Percentiles rank a stretch among this genome's conserved stretches.
Conservation (phyloP, 1,140 invertebrate genomes). For the Bombyx mandarina region DNA sequence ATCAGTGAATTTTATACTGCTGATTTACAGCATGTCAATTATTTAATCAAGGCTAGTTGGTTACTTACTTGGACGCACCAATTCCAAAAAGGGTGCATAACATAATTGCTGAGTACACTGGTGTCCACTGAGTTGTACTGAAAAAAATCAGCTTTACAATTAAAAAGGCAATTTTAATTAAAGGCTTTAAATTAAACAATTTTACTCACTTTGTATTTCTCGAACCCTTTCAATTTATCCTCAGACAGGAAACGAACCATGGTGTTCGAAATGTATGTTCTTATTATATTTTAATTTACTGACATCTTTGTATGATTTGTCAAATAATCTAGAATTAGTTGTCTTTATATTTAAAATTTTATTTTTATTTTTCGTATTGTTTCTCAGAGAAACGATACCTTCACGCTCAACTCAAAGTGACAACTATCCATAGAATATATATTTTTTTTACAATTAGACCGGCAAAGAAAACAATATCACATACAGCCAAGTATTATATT, state of each 20-base stretch:
- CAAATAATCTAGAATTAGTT: no score
- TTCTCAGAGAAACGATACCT: no score
- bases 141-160: slow-evolving; percentile 53
- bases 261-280: neutral
- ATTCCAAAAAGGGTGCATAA: slow-evolving; percentile 99
- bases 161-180: slow-evolving; percentile 2
- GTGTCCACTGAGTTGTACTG: slow-evolving; percentile 96
- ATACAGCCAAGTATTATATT: no score
- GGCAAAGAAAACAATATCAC: no score
- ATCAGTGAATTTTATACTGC: neutral
- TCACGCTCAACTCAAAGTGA: no score
- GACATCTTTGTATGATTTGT: no score
- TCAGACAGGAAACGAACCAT: slow-evolving; percentile 59
- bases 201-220: slow-evolving; percentile 62
- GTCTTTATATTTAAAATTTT: no score
- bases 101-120: slow-evolving; percentile 92
- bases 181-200: slow-evolving; percentile 1
- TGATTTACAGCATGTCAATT: neutral
- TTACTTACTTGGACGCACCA: slow-evolving; percentile 87
- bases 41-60: neutral
- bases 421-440: no score
- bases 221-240: slow-evolving; percentile 61
- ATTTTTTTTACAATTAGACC: no score
- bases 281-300: no score
- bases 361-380: no score